phyloP scores from a whole-genome alignment of 2,797 vertebrate species.

The Manis javanica region DNA sequence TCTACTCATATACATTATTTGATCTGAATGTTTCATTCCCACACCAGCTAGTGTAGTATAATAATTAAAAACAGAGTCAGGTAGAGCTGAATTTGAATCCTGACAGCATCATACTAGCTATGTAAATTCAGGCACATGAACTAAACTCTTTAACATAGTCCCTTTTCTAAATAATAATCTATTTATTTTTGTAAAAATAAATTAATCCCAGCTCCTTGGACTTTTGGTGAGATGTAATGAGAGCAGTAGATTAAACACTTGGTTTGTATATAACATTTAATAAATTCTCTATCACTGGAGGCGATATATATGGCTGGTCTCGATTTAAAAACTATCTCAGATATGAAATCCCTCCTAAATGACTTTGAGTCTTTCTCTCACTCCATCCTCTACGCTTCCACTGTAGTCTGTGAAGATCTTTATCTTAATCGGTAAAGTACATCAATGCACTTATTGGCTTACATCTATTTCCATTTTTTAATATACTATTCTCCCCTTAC shows the following conservation, averaged over 20 bases:
- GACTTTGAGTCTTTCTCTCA: neutral
- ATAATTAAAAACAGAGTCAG: neutral
- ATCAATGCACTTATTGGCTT: neutral
- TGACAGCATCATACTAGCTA: neutral
- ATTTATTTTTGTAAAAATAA: neutral
- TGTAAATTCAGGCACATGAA: neutral
- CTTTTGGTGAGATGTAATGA: neutral
- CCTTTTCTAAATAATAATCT: neutral
- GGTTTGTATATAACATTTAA: neutral
- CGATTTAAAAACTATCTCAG: neutral
- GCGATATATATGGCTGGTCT: neutral
- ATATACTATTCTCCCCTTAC: neutral
- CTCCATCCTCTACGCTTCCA: neutral
- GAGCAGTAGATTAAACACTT: neutral
- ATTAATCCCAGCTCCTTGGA: neutral
- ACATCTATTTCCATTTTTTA: neutral
- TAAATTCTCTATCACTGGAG: neutral
- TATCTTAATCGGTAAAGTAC: neutral
- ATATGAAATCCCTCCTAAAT: neutral
- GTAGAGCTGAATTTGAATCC: neutral
- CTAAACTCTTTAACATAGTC: neutral
- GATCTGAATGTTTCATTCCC: neutral
- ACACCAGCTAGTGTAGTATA: neutral
- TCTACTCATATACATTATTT: neutral
- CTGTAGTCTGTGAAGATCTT: neutral